These are phyloP conservation scores for Drosophila kurseongensis DNA, from an alignment of 1,140 invertebrate genomes.

Conservation along the genomic window DNA sequence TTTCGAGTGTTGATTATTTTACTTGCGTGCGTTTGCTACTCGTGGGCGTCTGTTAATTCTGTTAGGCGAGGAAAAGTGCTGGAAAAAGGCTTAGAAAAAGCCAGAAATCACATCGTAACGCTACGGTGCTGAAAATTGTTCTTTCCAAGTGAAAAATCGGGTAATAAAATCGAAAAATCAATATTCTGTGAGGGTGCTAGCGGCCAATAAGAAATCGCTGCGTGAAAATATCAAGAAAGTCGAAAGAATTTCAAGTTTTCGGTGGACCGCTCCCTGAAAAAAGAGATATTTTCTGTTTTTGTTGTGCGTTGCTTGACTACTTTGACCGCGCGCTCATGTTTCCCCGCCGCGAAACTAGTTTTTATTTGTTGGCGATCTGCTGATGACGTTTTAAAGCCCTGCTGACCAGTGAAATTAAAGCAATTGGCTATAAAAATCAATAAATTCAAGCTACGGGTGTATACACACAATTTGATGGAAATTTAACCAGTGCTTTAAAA, in stretches of 20 bases:
- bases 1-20: conserved; percentile 73
- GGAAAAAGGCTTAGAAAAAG: conserved; percentile 25
- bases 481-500: conserved; percentile 67
- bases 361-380: conserved; percentile 30
- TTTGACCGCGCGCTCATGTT: conserved; percentile 74
- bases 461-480: conserved; percentile 66
- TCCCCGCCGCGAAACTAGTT: conserved; percentile 58
- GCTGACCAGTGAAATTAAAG: conserved; percentile 49
- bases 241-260: conserved; percentile 50
- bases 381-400: conserved; percentile 68
- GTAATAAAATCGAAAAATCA: conserved; percentile 64
- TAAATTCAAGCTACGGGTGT: conserved; percentile 67
- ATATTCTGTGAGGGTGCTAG: conserved; percentile 46
- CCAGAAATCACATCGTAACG: conserved; percentile 3
- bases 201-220: conserved; percentile 62
- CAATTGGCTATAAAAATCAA: conserved; percentile 69
- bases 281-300: conserved; percentile 42
- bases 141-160: conserved; percentile 24
- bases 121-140: conserved; percentile 23
- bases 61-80: conserved; percentile 19
- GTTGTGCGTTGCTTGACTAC: conserved; percentile 69
- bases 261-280: conserved; percentile 68
- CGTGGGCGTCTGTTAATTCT: conserved; percentile 63
- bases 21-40: conserved; percentile 74
- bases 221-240: conserved; percentile 47